phyloP scores from a whole-genome alignment of 2,113 vertebrate species.

The Promerops cafer region DNA sequence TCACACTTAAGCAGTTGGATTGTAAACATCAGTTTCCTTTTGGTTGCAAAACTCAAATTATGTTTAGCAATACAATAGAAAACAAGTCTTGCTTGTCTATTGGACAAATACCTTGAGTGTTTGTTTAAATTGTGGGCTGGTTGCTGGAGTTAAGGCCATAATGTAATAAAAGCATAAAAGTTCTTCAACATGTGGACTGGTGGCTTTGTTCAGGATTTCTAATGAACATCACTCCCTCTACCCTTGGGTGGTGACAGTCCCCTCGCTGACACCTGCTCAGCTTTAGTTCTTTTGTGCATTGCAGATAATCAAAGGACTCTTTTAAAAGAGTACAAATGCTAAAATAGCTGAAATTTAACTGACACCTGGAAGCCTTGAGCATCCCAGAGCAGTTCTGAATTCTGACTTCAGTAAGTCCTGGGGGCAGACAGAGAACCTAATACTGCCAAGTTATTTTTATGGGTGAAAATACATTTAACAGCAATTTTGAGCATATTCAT shows the following conservation, averaged over 20 bases:
- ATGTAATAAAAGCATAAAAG: background rate
- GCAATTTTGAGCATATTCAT: background rate
- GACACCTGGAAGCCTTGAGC: background rate
- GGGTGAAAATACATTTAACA: background rate
- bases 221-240: background rate
- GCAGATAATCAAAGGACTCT: background rate
- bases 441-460: background rate
- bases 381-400: background rate
- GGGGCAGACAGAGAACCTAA: background rate
- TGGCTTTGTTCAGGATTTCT: background rate
- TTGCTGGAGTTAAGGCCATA: background rate
- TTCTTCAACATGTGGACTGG: background rate
- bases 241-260: background rate
- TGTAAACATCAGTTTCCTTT: background rate
- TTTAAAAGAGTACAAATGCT: background rate
- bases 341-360: background rate
- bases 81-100: background rate
- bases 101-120: accelerated
- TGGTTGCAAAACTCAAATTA: background rate
- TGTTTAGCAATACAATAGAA: accelerated
- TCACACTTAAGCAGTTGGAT: accelerated
- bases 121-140: background rate
- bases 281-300: background rate
- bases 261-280: background rate
- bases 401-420: background rate